phyloP scores from a whole-genome alignment of 1,140 invertebrate species.

The Bilobella aurantiaca region DNA sequence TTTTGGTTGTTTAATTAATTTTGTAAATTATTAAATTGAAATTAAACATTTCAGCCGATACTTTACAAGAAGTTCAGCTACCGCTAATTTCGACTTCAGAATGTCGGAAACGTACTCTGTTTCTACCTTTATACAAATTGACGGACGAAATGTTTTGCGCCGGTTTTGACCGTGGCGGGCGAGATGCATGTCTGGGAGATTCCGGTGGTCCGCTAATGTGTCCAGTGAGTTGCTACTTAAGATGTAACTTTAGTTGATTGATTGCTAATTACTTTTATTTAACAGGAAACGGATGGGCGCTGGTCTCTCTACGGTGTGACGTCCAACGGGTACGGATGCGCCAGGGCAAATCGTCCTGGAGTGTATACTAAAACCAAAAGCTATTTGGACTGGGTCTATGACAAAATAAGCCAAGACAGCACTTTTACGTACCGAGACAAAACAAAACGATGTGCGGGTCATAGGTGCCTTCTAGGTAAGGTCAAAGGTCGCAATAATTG shows the following conservation, averaged over 20 bases:
- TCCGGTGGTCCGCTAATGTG: slow-evolving; percentile 42
- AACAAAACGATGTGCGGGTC: slow-evolving; percentile 48
- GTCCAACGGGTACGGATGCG: slow-evolving; percentile 78
- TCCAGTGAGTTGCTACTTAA: slow-evolving; percentile 14
- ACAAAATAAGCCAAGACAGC: slow-evolving; percentile 37
- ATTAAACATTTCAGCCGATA: slow-evolving; percentile 53
- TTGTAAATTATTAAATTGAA: slow-evolving; percentile 10
- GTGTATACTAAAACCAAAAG: slow-evolving; percentile 77
- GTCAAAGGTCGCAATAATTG: neutral
- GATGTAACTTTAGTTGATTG: neutral
- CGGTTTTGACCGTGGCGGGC: slow-evolving; percentile 57
- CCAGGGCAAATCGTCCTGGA: slow-evolving; percentile 66
- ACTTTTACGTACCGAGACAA: slow-evolving; percentile 21
- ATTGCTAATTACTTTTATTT: slow-evolving; percentile 2
- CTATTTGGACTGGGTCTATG: slow-evolving; percentile 65
- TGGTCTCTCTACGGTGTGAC: slow-evolving; percentile 63
- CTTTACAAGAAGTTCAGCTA: slow-evolving; percentile 71
- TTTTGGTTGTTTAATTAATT: too few species aligned
- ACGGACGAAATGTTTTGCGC: slow-evolving; percentile 85
- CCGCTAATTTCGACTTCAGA: slow-evolving; percentile 70
- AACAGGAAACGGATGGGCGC: slow-evolving; percentile 45
- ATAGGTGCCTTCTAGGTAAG: slow-evolving; percentile 57
- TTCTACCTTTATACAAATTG: slow-evolving; percentile 64
- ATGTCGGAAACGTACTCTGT: slow-evolving; percentile 64
- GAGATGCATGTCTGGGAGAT: slow-evolving; percentile 78